Evolutionary conservation across 37 sponge, comb jelly and placozoan genomes (phyloP).

Genomic region (Chondrilla cf. caribensis): DNA sequence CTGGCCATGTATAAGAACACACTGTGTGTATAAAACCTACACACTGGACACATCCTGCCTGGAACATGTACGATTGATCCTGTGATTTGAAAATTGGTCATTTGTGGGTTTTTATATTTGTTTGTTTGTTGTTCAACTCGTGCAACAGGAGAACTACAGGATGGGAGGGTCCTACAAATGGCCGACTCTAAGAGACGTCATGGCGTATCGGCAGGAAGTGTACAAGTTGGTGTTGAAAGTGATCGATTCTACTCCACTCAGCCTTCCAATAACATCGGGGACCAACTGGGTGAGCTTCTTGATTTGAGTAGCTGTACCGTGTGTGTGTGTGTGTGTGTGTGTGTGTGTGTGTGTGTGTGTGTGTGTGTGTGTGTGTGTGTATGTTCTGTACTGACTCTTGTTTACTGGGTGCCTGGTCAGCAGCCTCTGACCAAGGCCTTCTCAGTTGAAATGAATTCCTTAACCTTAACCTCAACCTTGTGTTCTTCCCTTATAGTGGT

Average conservation of each 20-base stretch:
- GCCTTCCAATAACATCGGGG: slow-evolving; percentile 67
- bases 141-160: slow-evolving; percentile 88
- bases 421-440: too few species aligned
- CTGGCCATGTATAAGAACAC: too few species aligned
- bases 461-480: too few species aligned
- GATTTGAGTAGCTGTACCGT: neutral
- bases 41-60: too few species aligned
- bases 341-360: slow-evolving; percentile 1
- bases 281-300: slow-evolving; percentile 39
- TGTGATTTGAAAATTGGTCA: too few species aligned
- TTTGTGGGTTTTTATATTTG: too few species aligned
- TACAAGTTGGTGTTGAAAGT: neutral
- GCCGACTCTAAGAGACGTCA: slow-evolving; percentile 64
- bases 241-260: slow-evolving; percentile 55
- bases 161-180: slow-evolving; percentile 82
- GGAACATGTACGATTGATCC: too few species aligned
- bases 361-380: slow-evolving; percentile 1
- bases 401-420: too few species aligned
- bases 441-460: too few species aligned
- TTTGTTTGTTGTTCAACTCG: too few species aligned
- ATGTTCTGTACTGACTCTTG: neutral
- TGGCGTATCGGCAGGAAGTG: slow-evolving; percentile 65
- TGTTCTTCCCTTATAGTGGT: too few species aligned
- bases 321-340: neutral
- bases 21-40: too few species aligned